Conservation (phyloP, 2,797 vertebrate genomes). For the Schizopygopsis pylzovi region DNA sequence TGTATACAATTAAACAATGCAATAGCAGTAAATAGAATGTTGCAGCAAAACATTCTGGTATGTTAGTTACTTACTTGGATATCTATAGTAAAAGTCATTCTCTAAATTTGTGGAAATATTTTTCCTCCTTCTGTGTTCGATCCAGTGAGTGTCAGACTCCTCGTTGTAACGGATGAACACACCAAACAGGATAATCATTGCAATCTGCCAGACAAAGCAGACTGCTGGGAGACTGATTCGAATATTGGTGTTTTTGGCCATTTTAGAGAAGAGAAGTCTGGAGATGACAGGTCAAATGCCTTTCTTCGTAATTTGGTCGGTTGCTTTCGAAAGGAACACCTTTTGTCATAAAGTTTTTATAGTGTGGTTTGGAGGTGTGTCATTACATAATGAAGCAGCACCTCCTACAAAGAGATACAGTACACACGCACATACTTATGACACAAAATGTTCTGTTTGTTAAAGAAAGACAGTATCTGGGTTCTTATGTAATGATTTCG, state of each 20-base stretch:
- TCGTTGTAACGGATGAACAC: slow-evolving; percentile 87
- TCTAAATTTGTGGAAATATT: slow-evolving; percentile 84
- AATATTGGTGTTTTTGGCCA: slow-evolving; percentile 82
- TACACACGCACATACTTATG: background rate
- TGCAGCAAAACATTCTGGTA: background rate
- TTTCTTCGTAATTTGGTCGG: background rate
- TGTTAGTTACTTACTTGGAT: slow-evolving; percentile 89
- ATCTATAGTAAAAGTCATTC: slow-evolving; percentile 96
- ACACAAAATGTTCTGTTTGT: background rate
- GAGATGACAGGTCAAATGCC: background rate
- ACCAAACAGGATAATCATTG: slow-evolving; percentile 89
- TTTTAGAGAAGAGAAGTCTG: slow-evolving; percentile 20
- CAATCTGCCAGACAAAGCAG: slow-evolving; percentile 86
- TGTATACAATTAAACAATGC: background rate
- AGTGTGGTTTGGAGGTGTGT: slow-evolving; percentile 35
- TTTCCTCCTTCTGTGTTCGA: slow-evolving; percentile 25
- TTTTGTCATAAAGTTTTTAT: slow-evolving; percentile 35
- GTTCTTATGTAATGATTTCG: background rate
- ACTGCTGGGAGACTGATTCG: slow-evolving; percentile 84
- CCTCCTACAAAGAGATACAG: slow-evolving; percentile 19
- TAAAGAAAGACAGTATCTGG: background rate
- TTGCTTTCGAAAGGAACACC: slow-evolving; percentile 1
- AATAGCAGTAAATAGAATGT: background rate
- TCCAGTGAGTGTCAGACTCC: slow-evolving; percentile 81
- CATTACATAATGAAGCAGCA: slow-evolving; percentile 2